Percentiles rank a stretch among this genome's conserved stretches.
These are phyloP conservation scores for Lipotes vexillifer DNA, from an alignment of 2,113 vertebrate species.

Conservation along the genomic window DNA sequence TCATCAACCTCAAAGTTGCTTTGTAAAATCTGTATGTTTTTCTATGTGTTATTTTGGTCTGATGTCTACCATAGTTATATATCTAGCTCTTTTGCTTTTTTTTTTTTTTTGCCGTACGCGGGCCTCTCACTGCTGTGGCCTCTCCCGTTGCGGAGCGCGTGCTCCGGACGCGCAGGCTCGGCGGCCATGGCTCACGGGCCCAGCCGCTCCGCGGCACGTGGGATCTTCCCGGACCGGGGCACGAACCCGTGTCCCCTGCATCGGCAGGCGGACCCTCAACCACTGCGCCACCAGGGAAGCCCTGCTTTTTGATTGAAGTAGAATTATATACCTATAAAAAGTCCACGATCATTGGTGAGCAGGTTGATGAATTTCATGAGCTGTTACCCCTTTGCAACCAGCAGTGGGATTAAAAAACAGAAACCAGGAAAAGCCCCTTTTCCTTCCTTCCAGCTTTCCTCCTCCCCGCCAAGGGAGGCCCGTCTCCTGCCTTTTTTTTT, in stretches of 20 bases:
- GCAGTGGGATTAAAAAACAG: background rate
- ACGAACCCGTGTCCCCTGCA: too few species aligned
- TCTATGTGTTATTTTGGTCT: background rate
- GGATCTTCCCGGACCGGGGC: too few species aligned
- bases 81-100: background rate
- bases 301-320: background rate
- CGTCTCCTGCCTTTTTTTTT: too few species aligned
- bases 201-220: too few species aligned
- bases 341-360: background rate
- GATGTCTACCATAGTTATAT: background rate
- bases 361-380: background rate
- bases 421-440: too few species aligned
- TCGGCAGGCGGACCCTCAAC: too few species aligned
- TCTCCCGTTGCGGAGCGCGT: too few species aligned
- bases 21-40: background rate
- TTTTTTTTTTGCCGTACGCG: background rate
- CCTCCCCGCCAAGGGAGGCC: fast-evolving
- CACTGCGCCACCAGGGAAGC: too few species aligned
- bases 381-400: background rate
- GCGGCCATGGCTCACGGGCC: too few species aligned
- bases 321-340: background rate
- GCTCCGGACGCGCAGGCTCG: too few species aligned
- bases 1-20: background rate
- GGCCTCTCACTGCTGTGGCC: too few species aligned
- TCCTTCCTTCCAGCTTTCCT: background rate